Evolutionary conservation across 2,797 vertebrate genomes (phyloP).

Genomic region (Pseudocheirus occidentalis): DNA sequence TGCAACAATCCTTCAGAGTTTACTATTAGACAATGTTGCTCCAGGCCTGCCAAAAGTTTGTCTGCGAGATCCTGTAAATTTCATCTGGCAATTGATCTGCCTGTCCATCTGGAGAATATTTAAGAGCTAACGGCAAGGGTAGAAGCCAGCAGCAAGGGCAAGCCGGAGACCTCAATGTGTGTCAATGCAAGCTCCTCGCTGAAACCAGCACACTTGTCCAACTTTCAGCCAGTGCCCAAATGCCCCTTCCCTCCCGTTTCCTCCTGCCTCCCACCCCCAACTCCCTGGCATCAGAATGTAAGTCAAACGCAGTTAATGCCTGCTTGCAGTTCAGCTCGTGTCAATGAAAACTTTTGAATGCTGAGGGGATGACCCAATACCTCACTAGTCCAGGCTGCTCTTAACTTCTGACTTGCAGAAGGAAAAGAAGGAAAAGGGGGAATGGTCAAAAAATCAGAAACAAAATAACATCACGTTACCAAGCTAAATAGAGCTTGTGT

Average conservation of each 20-base stretch:
- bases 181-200: constrained; percentile 78
- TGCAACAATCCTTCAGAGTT: constrained; percentile 78
- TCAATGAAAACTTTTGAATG: constrained; percentile 42
- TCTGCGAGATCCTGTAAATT: constrained; percentile 87
- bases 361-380: background rate
- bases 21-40: constrained; percentile 78
- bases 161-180: constrained; percentile 84
- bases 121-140: constrained; percentile 84
- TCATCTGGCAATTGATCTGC: constrained; percentile 85
- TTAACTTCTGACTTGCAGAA: constrained; percentile 52
- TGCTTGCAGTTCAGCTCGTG: background rate
- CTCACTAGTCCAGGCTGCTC: constrained; percentile 2
- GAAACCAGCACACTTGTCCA: constrained; percentile 24
- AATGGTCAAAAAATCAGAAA: background rate
- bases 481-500: constrained; percentile 57
- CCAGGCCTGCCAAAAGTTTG: constrained; percentile 84
- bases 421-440: constrained; percentile 9
- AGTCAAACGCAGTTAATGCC: constrained; percentile 26
- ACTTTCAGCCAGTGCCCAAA: constrained; percentile 48
- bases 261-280: background rate
- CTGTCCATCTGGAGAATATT: constrained; percentile 89
- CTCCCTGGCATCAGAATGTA: constrained; percentile 1
- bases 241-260: background rate
- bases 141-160: constrained; percentile 80
- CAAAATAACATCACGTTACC: constrained; percentile 47